These are phyloP conservation scores for Ectropis crepuscularia DNA, from an alignment of 2,888 invertebrate genomes.

Conservation along the genomic window DNA sequence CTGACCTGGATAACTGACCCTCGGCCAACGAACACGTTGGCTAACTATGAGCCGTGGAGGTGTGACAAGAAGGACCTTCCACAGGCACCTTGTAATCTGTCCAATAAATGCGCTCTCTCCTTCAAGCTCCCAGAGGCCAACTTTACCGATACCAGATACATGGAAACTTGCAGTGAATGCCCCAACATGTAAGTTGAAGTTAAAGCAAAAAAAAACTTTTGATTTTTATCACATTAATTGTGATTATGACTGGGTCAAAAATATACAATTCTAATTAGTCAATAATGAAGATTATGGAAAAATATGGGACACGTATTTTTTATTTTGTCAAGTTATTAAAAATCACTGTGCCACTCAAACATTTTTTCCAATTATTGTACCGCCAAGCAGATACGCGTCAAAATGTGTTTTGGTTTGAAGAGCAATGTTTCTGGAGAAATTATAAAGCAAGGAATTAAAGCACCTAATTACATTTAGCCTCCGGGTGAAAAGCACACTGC, in stretches of 20 bases:
- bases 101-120: conserved; percentile 93
- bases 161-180: conserved; percentile 94
- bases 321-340: no score
- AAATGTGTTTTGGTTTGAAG: no score
- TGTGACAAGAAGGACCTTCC: conserved; percentile 91
- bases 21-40: conserved; percentile 87
- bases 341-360: background rate
- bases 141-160: conserved; percentile 92
- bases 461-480: no score
- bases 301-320: no score
- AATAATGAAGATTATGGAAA: no score
- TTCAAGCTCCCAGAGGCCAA: conserved; percentile 91
- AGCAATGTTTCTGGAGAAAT: no score
- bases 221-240: no score
- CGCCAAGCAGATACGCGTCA: no score
- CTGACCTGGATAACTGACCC: conserved; percentile 96
- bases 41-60: conserved; percentile 92
- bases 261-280: no score
- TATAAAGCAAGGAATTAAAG: no score
- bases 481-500: no score
- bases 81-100: conserved; percentile 89
- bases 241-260: no score
- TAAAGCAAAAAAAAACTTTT: background rate
- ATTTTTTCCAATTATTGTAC: background rate
- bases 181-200: conserved; percentile 86